These are phyloP conservation scores for Lagopus muta DNA, from an alignment of 2,113 vertebrate species.

Conservation along the genomic window DNA sequence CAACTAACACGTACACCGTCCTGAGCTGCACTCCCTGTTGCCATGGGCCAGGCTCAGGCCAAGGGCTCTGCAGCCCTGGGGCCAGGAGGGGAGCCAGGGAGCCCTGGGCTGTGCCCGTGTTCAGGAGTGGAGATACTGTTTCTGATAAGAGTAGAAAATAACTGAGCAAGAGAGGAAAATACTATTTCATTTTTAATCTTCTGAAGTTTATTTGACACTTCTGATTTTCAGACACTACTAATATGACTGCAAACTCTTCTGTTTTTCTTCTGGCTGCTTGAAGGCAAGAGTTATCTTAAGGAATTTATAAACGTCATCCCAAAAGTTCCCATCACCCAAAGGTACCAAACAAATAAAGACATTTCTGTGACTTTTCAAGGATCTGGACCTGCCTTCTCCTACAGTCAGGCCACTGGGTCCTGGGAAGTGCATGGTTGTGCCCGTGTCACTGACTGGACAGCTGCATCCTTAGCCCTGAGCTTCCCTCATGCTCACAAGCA, in stretches of 20 bases:
- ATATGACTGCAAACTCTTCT: not conserved
- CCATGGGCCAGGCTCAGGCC: not conserved
- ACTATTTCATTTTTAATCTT: not conserved
- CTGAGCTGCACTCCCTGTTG: rapidly evolving
- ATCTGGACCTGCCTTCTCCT: not conserved
- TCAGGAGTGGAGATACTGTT: not conserved
- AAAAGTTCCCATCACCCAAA: slow-evolving; percentile 37
- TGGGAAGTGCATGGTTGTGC: rapidly evolving
- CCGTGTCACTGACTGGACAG: not conserved
- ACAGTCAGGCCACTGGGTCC: not conserved
- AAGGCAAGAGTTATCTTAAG: slow-evolving; percentile 34
- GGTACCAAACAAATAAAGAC: slow-evolving; percentile 37
- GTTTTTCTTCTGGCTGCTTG: not conserved
- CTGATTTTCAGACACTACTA: not conserved
- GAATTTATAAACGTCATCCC: slow-evolving; percentile 2
- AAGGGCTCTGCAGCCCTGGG: not conserved
- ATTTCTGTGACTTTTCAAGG: slow-evolving; percentile 24
- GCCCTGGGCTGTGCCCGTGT: not conserved
- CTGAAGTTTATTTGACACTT: not conserved
- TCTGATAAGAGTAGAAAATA: not conserved
- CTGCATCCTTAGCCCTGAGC: not conserved
- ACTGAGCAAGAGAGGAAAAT: not conserved
- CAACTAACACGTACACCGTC: not conserved
- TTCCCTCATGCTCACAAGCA: rapidly evolving
- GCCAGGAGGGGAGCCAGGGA: not conserved